Evolutionary conservation across 1,140 invertebrate species (phyloP).

Genomic region (Callitettix versicolor): DNA sequence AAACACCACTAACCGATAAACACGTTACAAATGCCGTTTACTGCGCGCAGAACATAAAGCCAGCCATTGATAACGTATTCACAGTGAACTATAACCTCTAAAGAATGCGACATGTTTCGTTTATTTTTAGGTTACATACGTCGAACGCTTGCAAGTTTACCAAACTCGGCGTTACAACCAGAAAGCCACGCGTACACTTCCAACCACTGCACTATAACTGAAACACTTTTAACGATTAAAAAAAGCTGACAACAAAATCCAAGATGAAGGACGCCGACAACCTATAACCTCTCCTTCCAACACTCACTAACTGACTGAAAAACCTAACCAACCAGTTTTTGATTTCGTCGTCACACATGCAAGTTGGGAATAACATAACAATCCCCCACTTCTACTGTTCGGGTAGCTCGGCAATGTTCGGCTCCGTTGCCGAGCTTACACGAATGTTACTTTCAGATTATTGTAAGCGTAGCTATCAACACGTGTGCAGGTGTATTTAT

Average conservation of each 20-base stretch:
- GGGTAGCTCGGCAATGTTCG: neutral
- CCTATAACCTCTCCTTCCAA: conserved; percentile 4
- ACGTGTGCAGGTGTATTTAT: neutral
- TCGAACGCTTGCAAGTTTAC: too few relatives aligned
- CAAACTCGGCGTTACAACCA: too few relatives aligned
- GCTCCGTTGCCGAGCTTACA: neutral
- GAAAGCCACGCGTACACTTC: too few relatives aligned
- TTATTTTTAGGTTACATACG: too few relatives aligned
- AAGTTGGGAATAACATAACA: conserved; percentile 8
- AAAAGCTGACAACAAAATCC: neutral
- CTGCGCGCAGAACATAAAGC: too few relatives aligned
- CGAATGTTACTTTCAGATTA: conserved; percentile 1
- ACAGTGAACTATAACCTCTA: too few relatives aligned
- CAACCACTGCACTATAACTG: too few relatives aligned
- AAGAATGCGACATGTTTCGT: too few relatives aligned
- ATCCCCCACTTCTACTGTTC: neutral
- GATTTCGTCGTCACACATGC: neutral
- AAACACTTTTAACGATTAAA: neutral
- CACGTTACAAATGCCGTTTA: too few relatives aligned
- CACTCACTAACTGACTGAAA: conserved; percentile 11
- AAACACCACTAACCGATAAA: too few relatives aligned
- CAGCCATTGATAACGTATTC: too few relatives aligned
- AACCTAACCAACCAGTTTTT: conserved; percentile 15
- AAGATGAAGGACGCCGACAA: neutral
- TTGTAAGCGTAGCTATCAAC: neutral